A percentile compares a stretch with the other conserved stretches of the same genome.
These are phyloP conservation scores for Lepidurus packardi DNA, from an alignment of 1,140 invertebrate genomes.

Conservation along the genomic window DNA sequence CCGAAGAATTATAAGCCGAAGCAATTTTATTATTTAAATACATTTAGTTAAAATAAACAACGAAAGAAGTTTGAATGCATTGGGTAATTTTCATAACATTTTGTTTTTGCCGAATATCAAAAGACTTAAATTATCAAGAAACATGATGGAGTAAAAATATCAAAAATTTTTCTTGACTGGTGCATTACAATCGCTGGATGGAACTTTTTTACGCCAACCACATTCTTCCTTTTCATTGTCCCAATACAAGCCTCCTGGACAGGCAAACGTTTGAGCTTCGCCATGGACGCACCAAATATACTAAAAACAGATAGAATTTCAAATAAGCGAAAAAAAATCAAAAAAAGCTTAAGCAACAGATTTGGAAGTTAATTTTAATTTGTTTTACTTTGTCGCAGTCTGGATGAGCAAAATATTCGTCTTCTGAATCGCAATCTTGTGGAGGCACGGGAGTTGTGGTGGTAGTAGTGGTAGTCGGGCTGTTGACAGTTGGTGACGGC, in stretches of 20 bases:
- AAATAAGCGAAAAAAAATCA: background rate
- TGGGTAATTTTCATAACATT: no score
- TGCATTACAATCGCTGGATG: background rate
- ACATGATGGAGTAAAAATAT: background rate
- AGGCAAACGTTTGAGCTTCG: background rate
- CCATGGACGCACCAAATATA: background rate
- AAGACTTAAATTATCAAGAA: no score
- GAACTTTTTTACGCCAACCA: background rate
- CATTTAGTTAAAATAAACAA: no score
- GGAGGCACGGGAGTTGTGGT: background rate
- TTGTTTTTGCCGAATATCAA: no score
- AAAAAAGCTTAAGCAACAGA: background rate
- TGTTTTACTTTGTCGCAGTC: background rate
- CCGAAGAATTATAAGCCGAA: no score
- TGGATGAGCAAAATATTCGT: background rate
- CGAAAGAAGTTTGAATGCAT: no score
- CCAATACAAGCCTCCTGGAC: background rate
- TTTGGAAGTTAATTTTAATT: background rate
- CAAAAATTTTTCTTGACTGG: background rate
- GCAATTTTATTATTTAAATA: no score
- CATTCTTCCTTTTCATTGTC: background rate
- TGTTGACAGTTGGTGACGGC: background rate
- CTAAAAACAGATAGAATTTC: background rate
- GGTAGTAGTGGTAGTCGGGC: background rate
- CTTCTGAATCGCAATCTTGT: background rate